Base-by-base conservation (phyloP, 2,113 vertebrate genomes). In the Nycticryphes semicollaris region DNA sequence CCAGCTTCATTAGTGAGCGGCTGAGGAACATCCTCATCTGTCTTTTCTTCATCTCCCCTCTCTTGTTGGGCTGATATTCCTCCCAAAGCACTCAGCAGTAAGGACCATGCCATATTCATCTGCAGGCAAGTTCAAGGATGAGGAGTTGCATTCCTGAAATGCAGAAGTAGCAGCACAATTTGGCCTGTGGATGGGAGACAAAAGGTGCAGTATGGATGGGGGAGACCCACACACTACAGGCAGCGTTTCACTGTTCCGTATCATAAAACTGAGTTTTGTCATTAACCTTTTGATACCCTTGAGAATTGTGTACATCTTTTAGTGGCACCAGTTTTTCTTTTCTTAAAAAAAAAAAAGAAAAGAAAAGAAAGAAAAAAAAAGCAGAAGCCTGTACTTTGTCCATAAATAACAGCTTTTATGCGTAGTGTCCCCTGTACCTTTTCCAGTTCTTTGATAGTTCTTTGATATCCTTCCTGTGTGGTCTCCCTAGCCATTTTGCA, bases 401-500 rank as follows among this genome's bases (percentile, higher is more conserved):
- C 62, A 69, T 82, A 95, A 95, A 94, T 94, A 95, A 77, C 69
- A 64, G 28, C 56, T 88, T 95, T 70, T 48, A 31, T 41, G 39
- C 59, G 92, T 19, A 8, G 25, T 76, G 39, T 56, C 93, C 95
- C 82, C 51, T 92, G 47, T 94, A 75, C 78, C 88, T 86, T 86
- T 95, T 77, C 77, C 77, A n/a, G n/a, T n/a, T n/a, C n/a, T n/a
- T n/a, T n/a, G n/a, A n/a, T n/a, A 95, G 21, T 78, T 86, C 85
- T 94, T 85, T 88, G 75, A 21, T 97, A 72, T 51, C 74, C 83
- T 97, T 98, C 93, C 95, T 97, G 90, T 96, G 92, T 98, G 88
- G 84, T 94, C 95, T 97, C 85, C 60, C 62, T 63, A 74, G 48
- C 82, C 74, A 92, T 95, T 88, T 76, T 92, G 70, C 51, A 48